Base-by-base conservation (phyloP, 2,888 invertebrate species). In the Neoitamus cyanurus region DNA sequence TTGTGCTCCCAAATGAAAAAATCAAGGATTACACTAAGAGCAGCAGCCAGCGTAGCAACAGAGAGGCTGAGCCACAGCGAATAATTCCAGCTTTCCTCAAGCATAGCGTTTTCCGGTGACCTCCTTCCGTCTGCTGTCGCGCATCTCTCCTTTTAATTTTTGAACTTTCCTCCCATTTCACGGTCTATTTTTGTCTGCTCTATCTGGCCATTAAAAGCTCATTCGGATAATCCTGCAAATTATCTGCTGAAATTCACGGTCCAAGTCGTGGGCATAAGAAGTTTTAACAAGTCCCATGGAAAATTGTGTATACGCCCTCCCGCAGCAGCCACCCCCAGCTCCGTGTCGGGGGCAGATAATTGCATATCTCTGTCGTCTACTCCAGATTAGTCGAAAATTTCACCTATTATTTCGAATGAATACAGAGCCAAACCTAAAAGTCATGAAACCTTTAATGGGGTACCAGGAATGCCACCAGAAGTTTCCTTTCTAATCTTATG, bases 161-260 rank as follows among this genome's bases (percentile, higher is more conserved):
- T 80, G 42, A 48, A 15, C 46, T 77, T 30, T 46, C 46, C 6
- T 42, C n/a, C 28, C 34, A 31, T 80, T 58, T 48, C 34, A 58
- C 15, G 58, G 58, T 58, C 31, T 75, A 42, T 80, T 30, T 80
- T 80, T 58, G 30, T 30, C 78, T 28, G 15, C 34, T 80, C 34
- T 58, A 34, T 80, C 78, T 58, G 31, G 58, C 34, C 78, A 80
- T 80, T 80, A 80, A 80, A 80, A 80, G 31, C 78, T 58, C 78
- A 80, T 80, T 80, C 34, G n/a, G 15, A 34, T 48, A 58, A 80
- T 80, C 15, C 42, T 80, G 78, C 78, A 80, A 80, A 58, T 48
- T 58, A 58, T 80, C 31, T 80, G 9, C 11, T 58, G 58, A 58
- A 77, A 46, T 46, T 31, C 42, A 77, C 28, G 77, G 25, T 46